Evolutionary conservation across 2,113 vertebrate species (phyloP), one percentile per base, ranked within the genome.

Genomic region (Anarrhichthys ocellatus): DNA sequence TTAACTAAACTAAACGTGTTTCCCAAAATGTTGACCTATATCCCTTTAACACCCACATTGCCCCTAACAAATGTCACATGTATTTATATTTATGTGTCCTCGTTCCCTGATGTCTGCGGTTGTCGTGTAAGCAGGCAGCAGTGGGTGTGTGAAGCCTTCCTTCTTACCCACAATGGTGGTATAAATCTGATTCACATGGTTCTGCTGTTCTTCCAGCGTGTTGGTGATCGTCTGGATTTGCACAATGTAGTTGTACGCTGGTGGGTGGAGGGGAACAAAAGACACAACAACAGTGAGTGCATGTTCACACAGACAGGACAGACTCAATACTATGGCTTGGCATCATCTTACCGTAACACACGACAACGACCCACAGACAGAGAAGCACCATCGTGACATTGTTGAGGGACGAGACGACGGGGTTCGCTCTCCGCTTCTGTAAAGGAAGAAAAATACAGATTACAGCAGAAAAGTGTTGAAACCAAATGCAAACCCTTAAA

Each of bases 181-280:
- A 48, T 83, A 83, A 56, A 90, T 71, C n/a, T 73, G 62, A 58
- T 85, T 68, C 32, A 84, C 34, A 0, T 13, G 72, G n/a, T 8
- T 83, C 73, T 89, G 79, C 73, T 91, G 82, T 17, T 75, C 81
- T 4, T 91, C 66, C 83, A 91, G 22, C 0, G 67, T 63, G 1
- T 81, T 83, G 1, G 24, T 78, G 2, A 94, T 74, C 0, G 4
- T 78, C 76, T 91, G 89, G 62, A 92, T 92, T 22, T 94, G 88
- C 76, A 90, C 76, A 73, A 88, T 88, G 81, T 79, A 94, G 74
- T 24, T 76, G 64, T 88, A 93, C 8, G 92, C 93, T 94, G 80
- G 24, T 48, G 20, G 6, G 24, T 29, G 27, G 50, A 6, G 24
- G 38, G 27, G 50, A 34, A 78, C 24, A 63, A 46, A 66, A 66